These are phyloP conservation scores for Lissocephala sabroskyi DNA, from an alignment of 2,888 invertebrate species.

Conservation along the genomic window DNA sequence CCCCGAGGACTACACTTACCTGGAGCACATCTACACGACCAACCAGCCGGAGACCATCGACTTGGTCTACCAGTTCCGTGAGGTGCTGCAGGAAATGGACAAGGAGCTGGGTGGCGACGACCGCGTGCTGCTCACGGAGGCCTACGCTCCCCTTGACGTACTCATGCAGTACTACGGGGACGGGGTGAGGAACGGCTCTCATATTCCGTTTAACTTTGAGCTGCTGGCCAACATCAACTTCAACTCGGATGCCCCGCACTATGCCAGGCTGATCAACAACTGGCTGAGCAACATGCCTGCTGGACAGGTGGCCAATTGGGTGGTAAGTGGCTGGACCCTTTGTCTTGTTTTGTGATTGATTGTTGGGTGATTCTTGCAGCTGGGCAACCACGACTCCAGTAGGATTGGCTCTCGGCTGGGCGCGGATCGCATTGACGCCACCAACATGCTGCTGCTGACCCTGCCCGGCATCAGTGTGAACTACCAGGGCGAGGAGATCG, in stretches of 20 bases:
- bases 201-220: conserved; percentile 80
- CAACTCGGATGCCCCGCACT: conserved; percentile 74
- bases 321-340: conserved; percentile 65
- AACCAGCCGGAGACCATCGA: conserved; percentile 76
- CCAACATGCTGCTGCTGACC: conserved; percentile 85
- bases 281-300: conserved; percentile 78
- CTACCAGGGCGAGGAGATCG: conserved; percentile 84
- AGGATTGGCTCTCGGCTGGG: conserved; percentile 82
- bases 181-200: conserved; percentile 72
- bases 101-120: conserved; percentile 63
- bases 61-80: conserved; percentile 75
- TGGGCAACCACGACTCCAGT: conserved; percentile 85
- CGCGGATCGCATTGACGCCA: conserved; percentile 79
- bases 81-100: conserved; percentile 74
- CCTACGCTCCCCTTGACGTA: conserved; percentile 74
- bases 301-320: conserved; percentile 78
- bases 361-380: conserved; percentile 59
- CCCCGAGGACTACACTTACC: conserved; percentile 74
- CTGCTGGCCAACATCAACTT: conserved; percentile 75
- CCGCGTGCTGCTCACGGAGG: conserved; percentile 77
- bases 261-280: conserved; percentile 74
- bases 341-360: background rate
- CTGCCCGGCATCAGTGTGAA: conserved; percentile 88
- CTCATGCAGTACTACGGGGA: conserved; percentile 78
- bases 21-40: conserved; percentile 76